Base-by-base conservation (phyloP, 2,113 vertebrate genomes). In the Haliaeetus leucogaster region DNA sequence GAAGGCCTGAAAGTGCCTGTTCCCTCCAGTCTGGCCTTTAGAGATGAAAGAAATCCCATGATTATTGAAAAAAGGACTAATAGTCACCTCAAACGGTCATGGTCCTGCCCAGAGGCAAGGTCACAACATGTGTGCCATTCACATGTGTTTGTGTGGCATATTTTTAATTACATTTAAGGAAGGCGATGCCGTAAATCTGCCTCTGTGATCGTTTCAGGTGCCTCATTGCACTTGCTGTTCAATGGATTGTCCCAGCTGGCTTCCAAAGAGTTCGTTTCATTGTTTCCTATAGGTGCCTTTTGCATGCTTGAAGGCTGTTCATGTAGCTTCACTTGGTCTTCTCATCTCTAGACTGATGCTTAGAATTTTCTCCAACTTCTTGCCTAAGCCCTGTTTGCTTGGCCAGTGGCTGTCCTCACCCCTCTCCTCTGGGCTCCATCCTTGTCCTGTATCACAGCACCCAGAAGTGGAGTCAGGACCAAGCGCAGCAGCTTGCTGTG, bases 351-450 rank as follows among this genome's bases (percentile, higher is more conserved):
- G 27, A 30, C 10, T 20, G 11, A 43, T 16, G 27, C 18, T 56
- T 34, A 43, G 20, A 22, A 4, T 79, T 82, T 67, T 59, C 56
- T 72, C 30, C 52, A 40, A 3, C n/a, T 62, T 53, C 27, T 59
- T 36, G 34, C 27, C 48, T 50, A 20, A 38, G 40, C 36, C 19
- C 68, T 70, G 18, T 29, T 80, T 89, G 13, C 43, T 52, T 20
- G 22, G 58, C 48, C 8, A 4, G 4, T 32, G 55, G 29, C 29
- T 18, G 1, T 59, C 58, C 38, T 58, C 36, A 23, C 0, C 0
- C 14, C 29, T 82, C 36, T 61, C 30, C 53, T 85, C 14, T 0
- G 0, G 32, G n/a, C 7, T 87, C 5, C 13, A 7, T 74, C 34
- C n/a, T 82, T 6, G 1, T 72, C 67, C 23, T 30, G 61, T 36